A percentile compares a stretch with the other conserved stretches of the same genome.
phyloP scores from a whole-genome alignment of 2,888 invertebrate species.

The Patella pellucida region DNA sequence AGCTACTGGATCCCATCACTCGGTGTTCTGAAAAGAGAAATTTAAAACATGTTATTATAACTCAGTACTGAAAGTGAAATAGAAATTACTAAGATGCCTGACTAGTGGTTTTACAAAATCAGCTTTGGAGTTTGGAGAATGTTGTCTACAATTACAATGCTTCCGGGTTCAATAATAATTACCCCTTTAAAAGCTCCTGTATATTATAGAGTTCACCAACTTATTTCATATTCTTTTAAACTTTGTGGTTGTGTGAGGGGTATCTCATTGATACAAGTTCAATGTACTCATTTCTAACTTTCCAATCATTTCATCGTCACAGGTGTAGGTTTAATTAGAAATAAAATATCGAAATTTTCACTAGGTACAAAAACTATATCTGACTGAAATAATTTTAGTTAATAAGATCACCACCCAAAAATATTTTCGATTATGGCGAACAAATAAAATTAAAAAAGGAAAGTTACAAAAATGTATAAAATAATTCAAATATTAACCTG shows the following conservation, averaged over 20 bases:
- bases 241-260: no score
- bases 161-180: no score
- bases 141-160: no score
- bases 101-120: neutral
- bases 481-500: no score
- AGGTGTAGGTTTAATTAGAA: neutral
- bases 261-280: no score
- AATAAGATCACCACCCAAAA: neutral
- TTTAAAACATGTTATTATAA: neutral
- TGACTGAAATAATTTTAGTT: neutral
- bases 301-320: neutral
- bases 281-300: no score
- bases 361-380: neutral
- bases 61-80: neutral
- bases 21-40: constrained; percentile 8
- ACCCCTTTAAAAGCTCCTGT: no score
- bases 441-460: no score
- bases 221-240: no score
- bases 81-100: no score
- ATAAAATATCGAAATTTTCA: neutral
- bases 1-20: neutral
- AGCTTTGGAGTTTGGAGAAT: neutral
- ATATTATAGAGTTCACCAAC: no score
- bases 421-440: neutral
- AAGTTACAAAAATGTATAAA: no score